phyloP scores from a whole-genome alignment of 1,140 invertebrate species.

The Drosophila quadrilineata region DNA sequence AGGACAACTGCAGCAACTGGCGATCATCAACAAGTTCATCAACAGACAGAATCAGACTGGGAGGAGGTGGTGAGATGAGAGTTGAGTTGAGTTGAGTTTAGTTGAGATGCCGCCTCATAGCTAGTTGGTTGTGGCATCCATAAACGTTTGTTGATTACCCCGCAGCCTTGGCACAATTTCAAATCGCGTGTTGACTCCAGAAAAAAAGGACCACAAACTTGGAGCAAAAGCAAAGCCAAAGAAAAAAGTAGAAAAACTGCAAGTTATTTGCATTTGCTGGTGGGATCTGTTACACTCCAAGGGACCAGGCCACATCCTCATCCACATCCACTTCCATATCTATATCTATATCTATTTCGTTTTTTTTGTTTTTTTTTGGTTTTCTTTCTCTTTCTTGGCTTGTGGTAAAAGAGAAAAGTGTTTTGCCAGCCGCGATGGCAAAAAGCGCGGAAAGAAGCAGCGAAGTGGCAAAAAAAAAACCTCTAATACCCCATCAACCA shows the following conservation, averaged over 20 bases:
- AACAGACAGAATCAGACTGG: slow-evolving; percentile 15
- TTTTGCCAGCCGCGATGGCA: slow-evolving; percentile 48
- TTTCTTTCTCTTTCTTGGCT: slow-evolving; percentile 14
- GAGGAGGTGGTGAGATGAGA: not conserved
- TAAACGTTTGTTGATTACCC: slow-evolving; percentile 78
- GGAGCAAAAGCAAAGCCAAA: not conserved
- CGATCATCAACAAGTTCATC: slow-evolving; percentile 75
- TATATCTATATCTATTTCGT: slow-evolving; percentile 18
- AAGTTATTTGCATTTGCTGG: slow-evolving; percentile 72
- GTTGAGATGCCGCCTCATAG: not conserved
- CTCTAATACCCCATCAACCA: not conserved
- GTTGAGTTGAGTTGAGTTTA: not conserved
- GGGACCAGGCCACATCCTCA: slow-evolving; percentile 31
- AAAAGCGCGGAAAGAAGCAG: slow-evolving; percentile 22
- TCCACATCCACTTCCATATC: too few relatives aligned
- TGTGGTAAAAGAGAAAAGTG: slow-evolving; percentile 61
- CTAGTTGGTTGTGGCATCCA: slow-evolving; percentile 40
- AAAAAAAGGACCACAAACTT: too few relatives aligned
- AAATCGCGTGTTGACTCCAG: not conserved
- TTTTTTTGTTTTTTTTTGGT: not conserved
- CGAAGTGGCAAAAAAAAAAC: slow-evolving; percentile 6
- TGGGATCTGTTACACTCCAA: slow-evolving; percentile 71
- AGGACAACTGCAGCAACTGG: slow-evolving; percentile 18
- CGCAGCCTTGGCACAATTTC: slow-evolving; percentile 69
- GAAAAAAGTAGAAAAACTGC: slow-evolving; percentile 9